Percentiles rank a stretch among this genome's conserved stretches.
Evolutionary conservation across 2,113 vertebrate genomes (phyloP).

Genomic region (Pachycephala philippinensis): DNA sequence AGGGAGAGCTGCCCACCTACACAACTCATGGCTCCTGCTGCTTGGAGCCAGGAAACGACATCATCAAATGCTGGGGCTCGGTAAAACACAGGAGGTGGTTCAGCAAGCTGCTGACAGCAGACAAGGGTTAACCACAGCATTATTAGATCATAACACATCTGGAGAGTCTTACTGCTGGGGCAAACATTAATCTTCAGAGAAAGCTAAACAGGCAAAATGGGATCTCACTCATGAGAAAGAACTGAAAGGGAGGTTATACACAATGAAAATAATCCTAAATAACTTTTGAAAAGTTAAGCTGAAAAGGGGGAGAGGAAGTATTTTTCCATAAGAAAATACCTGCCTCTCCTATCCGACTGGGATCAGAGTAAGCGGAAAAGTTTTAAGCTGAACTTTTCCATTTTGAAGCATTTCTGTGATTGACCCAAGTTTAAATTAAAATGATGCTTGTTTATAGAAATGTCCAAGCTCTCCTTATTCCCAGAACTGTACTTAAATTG

Average conservation of each 20-base stretch:
- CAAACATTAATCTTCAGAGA: constrained; percentile 7
- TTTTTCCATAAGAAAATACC: neutral
- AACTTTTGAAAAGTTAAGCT: neutral
- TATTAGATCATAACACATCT: constrained; percentile 30
- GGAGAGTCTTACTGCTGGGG: neutral
- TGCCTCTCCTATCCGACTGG: neutral
- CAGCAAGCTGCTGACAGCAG: constrained; percentile 10
- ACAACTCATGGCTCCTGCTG: neutral
- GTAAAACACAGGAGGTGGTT: neutral
- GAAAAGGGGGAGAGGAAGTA: neutral
- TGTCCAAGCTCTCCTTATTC: neutral
- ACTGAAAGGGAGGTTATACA: neutral
- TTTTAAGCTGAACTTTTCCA: neutral
- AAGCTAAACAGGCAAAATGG: constrained; percentile 19
- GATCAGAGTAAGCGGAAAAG: neutral
- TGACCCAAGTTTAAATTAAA: constrained; percentile 10
- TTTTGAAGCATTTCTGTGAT: constrained; percentile 6
- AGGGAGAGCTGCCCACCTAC: neutral
- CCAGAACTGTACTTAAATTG: constrained; percentile 1
- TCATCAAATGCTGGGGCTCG: neutral
- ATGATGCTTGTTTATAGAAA: constrained; percentile 25
- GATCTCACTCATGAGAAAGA: neutral
- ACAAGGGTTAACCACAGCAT: neutral
- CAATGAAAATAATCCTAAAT: constrained; percentile 11
- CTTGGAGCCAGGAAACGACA: neutral